A percentile compares a stretch with the other conserved stretches of the same genome.
Conservation (phyloP, 2,797 vertebrate genomes). For the Gastrophryne carolinensis region DNA sequence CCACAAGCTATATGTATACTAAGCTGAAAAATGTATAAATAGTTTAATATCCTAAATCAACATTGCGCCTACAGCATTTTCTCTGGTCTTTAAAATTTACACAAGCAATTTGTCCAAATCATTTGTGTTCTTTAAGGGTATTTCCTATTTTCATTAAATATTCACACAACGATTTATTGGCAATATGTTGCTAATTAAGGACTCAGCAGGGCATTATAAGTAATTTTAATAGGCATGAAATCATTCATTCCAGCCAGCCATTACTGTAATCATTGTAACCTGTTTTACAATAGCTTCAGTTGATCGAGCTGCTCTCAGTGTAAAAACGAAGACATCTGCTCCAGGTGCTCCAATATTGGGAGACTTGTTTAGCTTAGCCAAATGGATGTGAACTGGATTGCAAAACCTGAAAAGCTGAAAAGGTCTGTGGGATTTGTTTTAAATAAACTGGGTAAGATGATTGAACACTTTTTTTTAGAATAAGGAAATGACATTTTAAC, state of each 20-base stretch:
- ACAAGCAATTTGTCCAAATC: conserved; percentile 45
- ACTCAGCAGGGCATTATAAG: conserved; percentile 38
- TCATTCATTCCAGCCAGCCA: conserved; percentile 44
- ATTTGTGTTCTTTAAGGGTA: conserved; percentile 27
- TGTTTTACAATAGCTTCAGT: conserved; percentile 42
- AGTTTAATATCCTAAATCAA: background rate
- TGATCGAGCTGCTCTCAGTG: conserved; percentile 4
- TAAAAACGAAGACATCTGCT: conserved; percentile 32
- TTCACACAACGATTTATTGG: conserved; percentile 36
- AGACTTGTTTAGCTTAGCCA: background rate
- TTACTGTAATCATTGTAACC: conserved; percentile 42
- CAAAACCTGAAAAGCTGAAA: background rate
- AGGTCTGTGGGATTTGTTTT: background rate
- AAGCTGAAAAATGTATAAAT: background rate
- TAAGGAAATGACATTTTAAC: no score
- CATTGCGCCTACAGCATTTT: background rate
- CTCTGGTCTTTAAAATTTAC: conserved; percentile 16
- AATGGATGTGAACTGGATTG: background rate
- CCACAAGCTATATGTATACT: background rate
- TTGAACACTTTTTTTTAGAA: no score
- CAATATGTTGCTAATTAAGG: conserved; percentile 49
- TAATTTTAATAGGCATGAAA: conserved; percentile 49
- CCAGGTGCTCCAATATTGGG: conserved; percentile 25
- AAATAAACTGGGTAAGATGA: background rate
- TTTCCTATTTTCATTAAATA: conserved; percentile 49